Evolutionary conservation across 1,140 invertebrate species (phyloP), one percentile per base, ranked within the genome.

Genomic region (Scaptodrosophila lebanonensis): DNA sequence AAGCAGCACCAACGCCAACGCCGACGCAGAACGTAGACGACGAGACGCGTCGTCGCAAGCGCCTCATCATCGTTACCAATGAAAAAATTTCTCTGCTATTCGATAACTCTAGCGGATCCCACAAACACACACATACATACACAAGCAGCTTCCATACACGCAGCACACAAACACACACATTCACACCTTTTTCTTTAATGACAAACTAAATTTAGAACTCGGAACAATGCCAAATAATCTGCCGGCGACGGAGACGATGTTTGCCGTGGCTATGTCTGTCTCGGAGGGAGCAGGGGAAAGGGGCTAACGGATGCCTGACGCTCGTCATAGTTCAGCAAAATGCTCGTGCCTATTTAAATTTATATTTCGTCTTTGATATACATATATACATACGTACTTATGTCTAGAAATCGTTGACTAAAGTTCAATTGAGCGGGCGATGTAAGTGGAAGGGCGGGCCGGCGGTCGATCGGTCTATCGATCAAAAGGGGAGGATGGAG

Each of bases 211-310:
- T 66, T 70, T 82, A 82, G 75, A 82, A 83, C 75, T 82, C 75
- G 75, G 75, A 82, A 83, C 70, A 82, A 82, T 82, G 75, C 75
- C 75, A 82, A 82, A 82, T 83, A 83, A 79, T 82, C 75, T 73
- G 73, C 71, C 66, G 71, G 66, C 71, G 61, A 66, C 76, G 63
- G 56, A 59, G 52, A 59, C 40, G 52, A 39, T 45, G 64, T 43
- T 68, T 18, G 22, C 42, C 5, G 30, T 33, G 17, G 33, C 38
- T 36, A 13, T 11, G 16, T 39, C 27, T 15, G 49, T 25, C 17
- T 9, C 30, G 25, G 25, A 7, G 22, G 25, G 30, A 32, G 27
- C 5, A 53, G 20, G 5, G 9, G 16, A 27, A 22, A 20, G 32
- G 32, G 17, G 8, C 35, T 12, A 15, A 35, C 2, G 18, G 17